Percentiles rank a stretch among this genome's conserved stretches.
Evolutionary conservation across 1,140 invertebrate genomes (phyloP).

Genomic region (Drosophila miranda): DNA sequence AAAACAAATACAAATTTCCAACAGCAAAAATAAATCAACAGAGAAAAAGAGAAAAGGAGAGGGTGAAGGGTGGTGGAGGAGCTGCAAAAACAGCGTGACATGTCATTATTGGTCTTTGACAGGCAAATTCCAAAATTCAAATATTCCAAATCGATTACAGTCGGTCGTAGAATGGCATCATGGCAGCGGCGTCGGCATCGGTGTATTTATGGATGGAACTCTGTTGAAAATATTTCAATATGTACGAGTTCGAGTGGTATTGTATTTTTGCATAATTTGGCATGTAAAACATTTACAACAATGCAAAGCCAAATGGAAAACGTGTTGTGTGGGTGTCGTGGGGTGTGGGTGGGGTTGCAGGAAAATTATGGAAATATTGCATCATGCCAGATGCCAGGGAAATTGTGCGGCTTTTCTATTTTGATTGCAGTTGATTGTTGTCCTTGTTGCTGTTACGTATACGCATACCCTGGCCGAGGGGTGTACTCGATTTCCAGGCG

Average conservation of each 20-base stretch:
- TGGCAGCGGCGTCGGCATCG: neutral
- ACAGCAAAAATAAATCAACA: slow-evolving; percentile 30
- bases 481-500: neutral
- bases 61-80: neutral
- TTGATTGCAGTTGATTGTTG: slow-evolving; percentile 66
- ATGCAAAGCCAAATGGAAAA: slow-evolving; percentile 41
- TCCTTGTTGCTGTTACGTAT: slow-evolving; percentile 8
- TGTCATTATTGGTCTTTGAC: slow-evolving; percentile 78
- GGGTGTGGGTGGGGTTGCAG: neutral
- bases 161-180: neutral
- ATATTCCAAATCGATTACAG: slow-evolving; percentile 64
- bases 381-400: slow-evolving; percentile 52
- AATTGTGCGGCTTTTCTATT: slow-evolving; percentile 68
- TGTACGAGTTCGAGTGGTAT: slow-evolving; percentile 47
- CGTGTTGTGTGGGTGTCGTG: slow-evolving; percentile 18
- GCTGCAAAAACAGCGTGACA: slow-evolving; percentile 40
- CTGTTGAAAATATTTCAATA: slow-evolving; percentile 66
- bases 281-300: slow-evolving; percentile 77
- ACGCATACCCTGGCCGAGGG: slow-evolving; percentile 14
- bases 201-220: slow-evolving; percentile 30
- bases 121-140: slow-evolving; percentile 62
- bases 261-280: slow-evolving; percentile 79
- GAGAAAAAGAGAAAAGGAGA: slow-evolving; percentile 4
- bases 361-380: slow-evolving; percentile 49
- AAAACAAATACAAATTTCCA: slow-evolving; percentile 21